Conservation (phyloP, 2,113 vertebrate species). For the Cyanistes caeruleus region DNA sequence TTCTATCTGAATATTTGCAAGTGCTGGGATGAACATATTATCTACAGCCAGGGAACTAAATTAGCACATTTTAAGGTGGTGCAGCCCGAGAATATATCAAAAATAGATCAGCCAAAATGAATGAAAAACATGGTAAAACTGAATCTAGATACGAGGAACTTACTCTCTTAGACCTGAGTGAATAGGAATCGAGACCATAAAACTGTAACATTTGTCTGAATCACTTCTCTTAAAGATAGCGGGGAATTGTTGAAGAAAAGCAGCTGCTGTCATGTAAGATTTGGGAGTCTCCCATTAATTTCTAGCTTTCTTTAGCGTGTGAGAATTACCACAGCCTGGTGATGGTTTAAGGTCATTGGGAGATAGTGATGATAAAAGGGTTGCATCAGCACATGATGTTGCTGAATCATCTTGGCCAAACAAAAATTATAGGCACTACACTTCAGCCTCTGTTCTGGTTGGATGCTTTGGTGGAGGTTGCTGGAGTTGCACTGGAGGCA, state of each 20-base stretch:
- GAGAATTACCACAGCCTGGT: neutral
- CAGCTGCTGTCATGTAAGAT: neutral
- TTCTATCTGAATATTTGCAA: neutral
- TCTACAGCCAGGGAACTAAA: neutral
- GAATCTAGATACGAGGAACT: neutral
- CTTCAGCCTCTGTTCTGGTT: neutral
- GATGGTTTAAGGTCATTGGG: neutral
- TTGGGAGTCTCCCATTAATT: neutral
- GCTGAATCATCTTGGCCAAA: neutral
- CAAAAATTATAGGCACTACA: neutral
- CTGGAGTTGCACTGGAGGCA: neutral
- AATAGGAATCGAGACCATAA: neutral
- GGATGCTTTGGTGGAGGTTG: neutral
- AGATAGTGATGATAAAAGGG: neutral
- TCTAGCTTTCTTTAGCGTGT: neutral
- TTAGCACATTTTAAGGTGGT: neutral
- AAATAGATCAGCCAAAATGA: neutral
- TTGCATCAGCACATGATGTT: neutral
- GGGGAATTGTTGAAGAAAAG: neutral
- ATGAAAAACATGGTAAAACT: neutral
- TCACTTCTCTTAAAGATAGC: neutral
- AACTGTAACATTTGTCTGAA: neutral
- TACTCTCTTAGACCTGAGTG: neutral
- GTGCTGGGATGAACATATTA: neutral
- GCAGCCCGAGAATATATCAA: neutral